These are phyloP conservation scores for Halcyon senegalensis DNA, from an alignment of 2,113 vertebrate genomes.

Conservation along the genomic window DNA sequence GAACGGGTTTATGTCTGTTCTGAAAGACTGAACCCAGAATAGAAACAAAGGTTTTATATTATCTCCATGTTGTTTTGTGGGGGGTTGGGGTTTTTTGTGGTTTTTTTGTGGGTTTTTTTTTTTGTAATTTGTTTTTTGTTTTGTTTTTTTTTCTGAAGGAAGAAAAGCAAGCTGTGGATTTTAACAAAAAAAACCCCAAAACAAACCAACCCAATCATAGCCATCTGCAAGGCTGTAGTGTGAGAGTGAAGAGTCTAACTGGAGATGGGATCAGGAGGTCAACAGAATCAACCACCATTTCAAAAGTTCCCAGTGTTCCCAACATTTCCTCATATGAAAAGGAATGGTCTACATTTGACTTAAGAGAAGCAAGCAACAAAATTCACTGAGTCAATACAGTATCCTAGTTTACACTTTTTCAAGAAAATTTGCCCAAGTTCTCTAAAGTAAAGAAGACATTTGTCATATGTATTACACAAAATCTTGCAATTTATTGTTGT, in stretches of 20 bases:
- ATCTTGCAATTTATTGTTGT: background rate
- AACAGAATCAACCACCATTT: background rate
- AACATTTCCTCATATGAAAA: background rate
- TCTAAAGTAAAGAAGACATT: background rate
- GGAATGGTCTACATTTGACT: background rate
- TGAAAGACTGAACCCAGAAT: background rate
- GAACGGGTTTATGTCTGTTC: background rate
- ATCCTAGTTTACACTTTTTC: background rate
- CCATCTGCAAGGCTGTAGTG: accelerated
- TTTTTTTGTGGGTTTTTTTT: too few species aligned
- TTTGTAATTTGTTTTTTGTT: too few species aligned
- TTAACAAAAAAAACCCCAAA: too few species aligned
- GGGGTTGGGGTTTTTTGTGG: background rate
- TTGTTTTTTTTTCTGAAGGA: background rate
- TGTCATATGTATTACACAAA: background rate
- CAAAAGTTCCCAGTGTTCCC: background rate
- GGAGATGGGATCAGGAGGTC: background rate
- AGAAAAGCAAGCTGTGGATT: background rate
- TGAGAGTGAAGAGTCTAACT: background rate
- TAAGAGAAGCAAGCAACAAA: background rate
- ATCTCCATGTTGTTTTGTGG: background rate
- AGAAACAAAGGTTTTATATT: background rate
- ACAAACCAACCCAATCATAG: background rate
- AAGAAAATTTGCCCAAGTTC: background rate
- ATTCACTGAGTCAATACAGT: background rate